Percentiles rank a stretch among this genome's conserved stretches.
Conservation (phyloP, 2,888 invertebrate species). For the Ceramica pisi region DNA sequence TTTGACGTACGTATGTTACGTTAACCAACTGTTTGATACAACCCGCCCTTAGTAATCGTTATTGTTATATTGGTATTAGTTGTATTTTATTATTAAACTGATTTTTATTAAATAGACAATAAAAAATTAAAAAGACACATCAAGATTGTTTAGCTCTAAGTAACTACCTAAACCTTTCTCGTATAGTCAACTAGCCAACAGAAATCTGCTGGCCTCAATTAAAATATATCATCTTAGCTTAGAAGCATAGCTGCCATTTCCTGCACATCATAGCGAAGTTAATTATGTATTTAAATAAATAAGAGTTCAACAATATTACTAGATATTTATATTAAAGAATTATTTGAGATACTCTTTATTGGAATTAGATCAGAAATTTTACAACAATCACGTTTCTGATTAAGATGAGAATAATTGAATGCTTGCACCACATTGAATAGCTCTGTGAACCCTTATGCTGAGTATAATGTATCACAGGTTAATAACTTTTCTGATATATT, state of each 20-base stretch:
- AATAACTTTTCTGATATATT: constrained; percentile 30
- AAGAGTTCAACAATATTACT: constrained; percentile 8
- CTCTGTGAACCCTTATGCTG: constrained; percentile 43
- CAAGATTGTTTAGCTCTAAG: no score
- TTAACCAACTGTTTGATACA: no score
- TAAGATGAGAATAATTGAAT: constrained; percentile 10
- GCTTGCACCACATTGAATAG: constrained; percentile 25
- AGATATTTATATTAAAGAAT: background rate
- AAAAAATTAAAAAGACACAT: no score
- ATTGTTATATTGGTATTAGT: no score
- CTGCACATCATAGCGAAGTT: background rate
- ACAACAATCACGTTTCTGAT: constrained; percentile 2
- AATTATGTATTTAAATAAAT: constrained; percentile 1
- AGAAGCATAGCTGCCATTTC: background rate
- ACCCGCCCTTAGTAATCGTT: no score
- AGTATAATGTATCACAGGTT: constrained; percentile 60
- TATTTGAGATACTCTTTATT: background rate
- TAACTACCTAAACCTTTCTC: no score
- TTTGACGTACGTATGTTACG: no score
- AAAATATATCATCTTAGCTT: background rate
- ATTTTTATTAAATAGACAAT: no score
- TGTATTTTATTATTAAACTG: no score
- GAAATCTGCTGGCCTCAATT: background rate
- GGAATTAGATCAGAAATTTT: constrained; percentile 19
- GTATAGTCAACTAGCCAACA: background rate